Conservation (phyloP, 2,888 invertebrate genomes). For the Spialia ferax region DNA sequence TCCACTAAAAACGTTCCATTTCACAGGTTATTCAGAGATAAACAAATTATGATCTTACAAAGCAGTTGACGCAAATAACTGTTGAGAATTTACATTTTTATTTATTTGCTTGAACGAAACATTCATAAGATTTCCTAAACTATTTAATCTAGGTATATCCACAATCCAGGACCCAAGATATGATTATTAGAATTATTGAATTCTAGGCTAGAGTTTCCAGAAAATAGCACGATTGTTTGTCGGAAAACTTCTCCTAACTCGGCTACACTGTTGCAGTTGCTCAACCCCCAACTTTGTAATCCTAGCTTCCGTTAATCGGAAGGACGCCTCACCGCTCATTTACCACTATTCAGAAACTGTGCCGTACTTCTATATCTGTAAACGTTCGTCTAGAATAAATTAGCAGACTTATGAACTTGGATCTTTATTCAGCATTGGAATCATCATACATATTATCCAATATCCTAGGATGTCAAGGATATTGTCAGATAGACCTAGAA, state of each 20-base stretch:
- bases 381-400: not conserved
- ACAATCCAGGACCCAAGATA: no score
- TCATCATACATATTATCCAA: no score
- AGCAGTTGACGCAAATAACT: no score
- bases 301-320: not conserved
- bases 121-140: no score
- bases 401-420: not conserved
- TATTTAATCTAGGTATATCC: no score
- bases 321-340: not conserved
- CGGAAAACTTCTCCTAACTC: not conserved
- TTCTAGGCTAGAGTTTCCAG: not conserved
- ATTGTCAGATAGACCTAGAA: no score
- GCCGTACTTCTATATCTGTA: not conserved
- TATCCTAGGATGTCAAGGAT: no score
- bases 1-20: no score
- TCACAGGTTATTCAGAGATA: no score
- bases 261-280: not conserved
- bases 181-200: not conserved
- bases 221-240: not conserved
- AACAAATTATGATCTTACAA: no score
- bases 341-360: not conserved
- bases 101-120: no score
- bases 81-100: no score
- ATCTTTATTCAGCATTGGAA: not conserved
- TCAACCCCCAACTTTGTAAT: not conserved